Evolutionary conservation across 2,888 invertebrate species (phyloP).

Genomic region (Lomographa bimaculata): DNA sequence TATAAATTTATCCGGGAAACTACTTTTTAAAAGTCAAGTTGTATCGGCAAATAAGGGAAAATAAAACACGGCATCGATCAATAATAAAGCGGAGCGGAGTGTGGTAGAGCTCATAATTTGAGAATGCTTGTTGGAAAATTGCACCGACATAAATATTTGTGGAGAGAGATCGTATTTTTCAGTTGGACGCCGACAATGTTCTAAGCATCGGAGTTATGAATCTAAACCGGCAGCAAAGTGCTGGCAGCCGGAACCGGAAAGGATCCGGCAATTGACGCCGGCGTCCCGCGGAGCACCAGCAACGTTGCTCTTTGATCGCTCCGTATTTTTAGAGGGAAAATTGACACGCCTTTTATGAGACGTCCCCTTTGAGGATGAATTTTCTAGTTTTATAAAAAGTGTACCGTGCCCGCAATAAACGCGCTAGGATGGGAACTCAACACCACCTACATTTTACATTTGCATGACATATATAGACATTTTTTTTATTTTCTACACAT

Average conservation of each 20-base stretch:
- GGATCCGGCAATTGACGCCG: constrained; percentile 74
- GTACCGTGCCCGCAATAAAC: too few species aligned
- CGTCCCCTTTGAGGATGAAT: constrained; percentile 28
- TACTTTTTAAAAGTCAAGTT: constrained; percentile 48
- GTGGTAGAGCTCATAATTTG: constrained; percentile 14
- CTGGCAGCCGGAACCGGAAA: constrained; percentile 71
- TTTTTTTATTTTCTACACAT: too few species aligned
- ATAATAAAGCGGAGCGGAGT: constrained; percentile 18
- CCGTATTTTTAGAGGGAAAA: constrained; percentile 47
- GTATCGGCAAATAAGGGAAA: constrained; percentile 35
- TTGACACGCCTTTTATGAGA: constrained; percentile 48
- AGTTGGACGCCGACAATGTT: constrained; percentile 57
- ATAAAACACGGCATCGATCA: constrained; percentile 23
- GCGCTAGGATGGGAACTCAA: too few species aligned
- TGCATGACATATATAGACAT: too few species aligned
- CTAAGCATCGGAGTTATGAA: constrained; percentile 62
- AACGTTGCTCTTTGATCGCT: constrained; percentile 47
- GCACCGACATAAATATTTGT: constrained; percentile 48
- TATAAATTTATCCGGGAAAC: constrained; percentile 41
- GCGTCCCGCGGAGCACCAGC: constrained; percentile 59
- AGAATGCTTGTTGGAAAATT: constrained; percentile 24
- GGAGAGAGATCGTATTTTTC: constrained; percentile 58
- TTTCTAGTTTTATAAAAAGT: constrained; percentile 31
- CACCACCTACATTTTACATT: too few species aligned
- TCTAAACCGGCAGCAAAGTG: constrained; percentile 61